Conservation (phyloP, 2,113 vertebrate species). For the Vireo altiloquus region DNA sequence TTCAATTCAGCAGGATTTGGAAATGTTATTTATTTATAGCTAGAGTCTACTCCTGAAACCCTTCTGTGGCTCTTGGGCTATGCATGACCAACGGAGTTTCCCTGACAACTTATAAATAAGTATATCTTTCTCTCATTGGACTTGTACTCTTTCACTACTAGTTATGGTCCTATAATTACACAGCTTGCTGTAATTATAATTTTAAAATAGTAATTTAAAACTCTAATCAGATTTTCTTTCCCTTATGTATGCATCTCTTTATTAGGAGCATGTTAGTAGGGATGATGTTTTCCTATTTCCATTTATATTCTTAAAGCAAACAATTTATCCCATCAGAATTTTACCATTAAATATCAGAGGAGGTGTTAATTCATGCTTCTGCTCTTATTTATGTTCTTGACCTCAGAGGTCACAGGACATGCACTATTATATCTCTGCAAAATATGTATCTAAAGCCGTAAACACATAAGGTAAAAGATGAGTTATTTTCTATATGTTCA, state of each 20-base stretch:
- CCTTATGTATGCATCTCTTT: background rate
- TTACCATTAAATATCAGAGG: background rate
- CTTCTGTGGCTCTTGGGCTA: background rate
- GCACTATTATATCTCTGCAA: background rate
- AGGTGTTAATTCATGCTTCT: background rate
- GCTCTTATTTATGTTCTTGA: background rate
- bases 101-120: slow-evolving; percentile 26
- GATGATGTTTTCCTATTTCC: background rate
- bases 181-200: slow-evolving; percentile 1
- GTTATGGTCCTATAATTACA: slow-evolving; percentile 18
- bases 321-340: background rate
- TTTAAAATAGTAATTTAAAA: slow-evolving; percentile 49
- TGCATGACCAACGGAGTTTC: background rate
- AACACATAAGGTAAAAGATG: background rate
- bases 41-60: background rate
- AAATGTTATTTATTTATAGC: background rate
- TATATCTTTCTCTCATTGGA: background rate
- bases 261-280: background rate
- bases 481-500: background rate
- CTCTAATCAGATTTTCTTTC: slow-evolving; percentile 5
- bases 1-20: background rate
- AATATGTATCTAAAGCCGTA: background rate
- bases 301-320: background rate
- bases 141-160: background rate
- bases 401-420: background rate